Evolutionary conservation across 1,140 invertebrate species (phyloP).

Genomic region (Ceratitis capitata): DNA sequence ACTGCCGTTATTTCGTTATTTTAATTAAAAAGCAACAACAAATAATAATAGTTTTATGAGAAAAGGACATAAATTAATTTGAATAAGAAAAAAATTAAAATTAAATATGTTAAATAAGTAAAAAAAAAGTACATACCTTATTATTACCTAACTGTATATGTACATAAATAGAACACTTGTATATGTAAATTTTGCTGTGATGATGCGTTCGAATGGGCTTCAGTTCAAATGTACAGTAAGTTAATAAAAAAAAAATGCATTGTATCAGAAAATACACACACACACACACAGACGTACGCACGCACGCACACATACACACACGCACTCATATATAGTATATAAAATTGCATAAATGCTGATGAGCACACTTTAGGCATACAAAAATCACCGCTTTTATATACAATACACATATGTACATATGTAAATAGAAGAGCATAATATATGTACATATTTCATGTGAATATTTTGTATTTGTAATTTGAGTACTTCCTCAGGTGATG

Average conservation of each 20-base stretch:
- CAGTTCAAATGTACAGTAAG: slow-evolving; percentile 65
- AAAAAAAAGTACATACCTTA: neutral
- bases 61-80: too few relatives aligned
- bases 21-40: too few relatives aligned
- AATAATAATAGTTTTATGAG: too few relatives aligned
- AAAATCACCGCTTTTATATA: neutral
- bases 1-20: neutral
- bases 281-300: neutral
- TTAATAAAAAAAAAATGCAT: slow-evolving; percentile 43
- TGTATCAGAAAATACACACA: neutral
- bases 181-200: slow-evolving; percentile 54
- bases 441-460: neutral
- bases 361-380: too few relatives aligned
- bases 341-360: too few relatives aligned
- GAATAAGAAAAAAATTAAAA: neutral
- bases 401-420: neutral
- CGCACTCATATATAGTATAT: neutral
- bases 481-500: slow-evolving; percentile 45
- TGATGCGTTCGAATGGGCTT: slow-evolving; percentile 61
- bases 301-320: neutral
- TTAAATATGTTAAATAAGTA: neutral
- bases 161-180: neutral
- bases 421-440: too few relatives aligned
- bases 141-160: neutral
- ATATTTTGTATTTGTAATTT: slow-evolving; percentile 30